Percentiles rank a stretch among this genome's conserved stretches.
Conservation (phyloP, 2,113 vertebrate genomes). For the Turdus rufiventris region DNA sequence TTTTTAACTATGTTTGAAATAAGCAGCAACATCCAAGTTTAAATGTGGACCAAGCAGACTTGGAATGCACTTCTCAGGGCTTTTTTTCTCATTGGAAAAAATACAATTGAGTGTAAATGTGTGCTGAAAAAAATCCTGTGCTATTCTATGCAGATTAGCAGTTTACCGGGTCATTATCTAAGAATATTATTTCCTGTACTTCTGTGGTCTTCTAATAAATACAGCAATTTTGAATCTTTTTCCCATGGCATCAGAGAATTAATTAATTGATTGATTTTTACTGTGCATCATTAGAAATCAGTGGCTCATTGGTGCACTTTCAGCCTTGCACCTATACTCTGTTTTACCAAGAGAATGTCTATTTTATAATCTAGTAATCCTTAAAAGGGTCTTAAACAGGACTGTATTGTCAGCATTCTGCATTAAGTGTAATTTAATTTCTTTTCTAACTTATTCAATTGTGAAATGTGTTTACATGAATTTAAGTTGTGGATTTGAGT, state of each 20-base stretch:
- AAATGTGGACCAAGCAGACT: neutral
- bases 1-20: neutral
- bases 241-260: neutral
- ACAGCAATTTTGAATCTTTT: neutral
- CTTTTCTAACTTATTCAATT: neutral
- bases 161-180: neutral
- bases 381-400: neutral
- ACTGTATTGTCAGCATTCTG: neutral
- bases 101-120: neutral
- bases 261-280: neutral
- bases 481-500: slow-evolving; percentile 9
- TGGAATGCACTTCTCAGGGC: neutral
- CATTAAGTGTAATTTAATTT: neutral
- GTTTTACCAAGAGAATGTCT: neutral
- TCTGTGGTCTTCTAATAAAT: neutral
- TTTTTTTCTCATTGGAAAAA: neutral
- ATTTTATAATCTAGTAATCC: neutral
- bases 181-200: neutral
- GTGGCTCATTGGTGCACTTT: neutral
- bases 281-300: neutral
- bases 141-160: neutral
- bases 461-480: neutral
- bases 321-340: neutral
- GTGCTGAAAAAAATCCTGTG: neutral
- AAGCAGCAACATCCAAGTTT: neutral